phyloP scores from a whole-genome alignment of 2,888 invertebrate genomes.

The Mallateleia sp. region DNA sequence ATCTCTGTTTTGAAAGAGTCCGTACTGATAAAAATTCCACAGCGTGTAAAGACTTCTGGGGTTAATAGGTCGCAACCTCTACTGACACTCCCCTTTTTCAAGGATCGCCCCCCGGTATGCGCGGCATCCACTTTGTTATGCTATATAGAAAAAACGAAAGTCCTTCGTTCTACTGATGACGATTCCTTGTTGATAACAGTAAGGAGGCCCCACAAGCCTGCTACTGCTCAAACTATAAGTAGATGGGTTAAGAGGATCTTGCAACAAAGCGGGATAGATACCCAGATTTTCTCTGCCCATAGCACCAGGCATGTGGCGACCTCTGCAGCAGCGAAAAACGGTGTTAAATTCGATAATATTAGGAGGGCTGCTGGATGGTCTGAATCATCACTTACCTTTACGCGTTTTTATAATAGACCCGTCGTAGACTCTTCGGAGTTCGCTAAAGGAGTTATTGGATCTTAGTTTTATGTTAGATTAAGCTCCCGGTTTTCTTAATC shows the following conservation, averaged over 20 bases:
- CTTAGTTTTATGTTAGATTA: too few species aligned
- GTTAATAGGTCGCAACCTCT: constrained; percentile 8
- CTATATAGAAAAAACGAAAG: neutral
- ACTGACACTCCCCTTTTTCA: constrained; percentile 11
- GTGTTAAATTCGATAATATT: neutral
- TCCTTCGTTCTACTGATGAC: too few species aligned
- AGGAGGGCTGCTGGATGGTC: constrained; percentile 8
- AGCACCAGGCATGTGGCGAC: constrained; percentile 9
- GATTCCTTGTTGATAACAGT: neutral
- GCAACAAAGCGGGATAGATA: neutral
- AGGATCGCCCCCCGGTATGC: constrained; percentile 1
- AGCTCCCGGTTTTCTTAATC: too few species aligned
- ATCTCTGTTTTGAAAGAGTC: neutral
- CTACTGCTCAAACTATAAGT: neutral
- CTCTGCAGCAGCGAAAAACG: neutral
- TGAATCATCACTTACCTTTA: neutral
- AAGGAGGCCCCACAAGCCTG: neutral
- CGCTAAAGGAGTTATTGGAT: too few species aligned
- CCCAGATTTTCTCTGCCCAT: neutral
- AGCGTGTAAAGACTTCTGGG: constrained; percentile 21
- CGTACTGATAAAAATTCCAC: neutral
- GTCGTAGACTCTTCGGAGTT: neutral
- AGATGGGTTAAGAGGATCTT: constrained; percentile 2
- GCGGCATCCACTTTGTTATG: neutral
- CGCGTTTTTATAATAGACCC: constrained; percentile 24